Percentiles rank a stretch among this genome's conserved stretches.
These are phyloP conservation scores for Metopia argyrocephala DNA, from an alignment of 2,888 invertebrate genomes.

Conservation along the genomic window DNA sequence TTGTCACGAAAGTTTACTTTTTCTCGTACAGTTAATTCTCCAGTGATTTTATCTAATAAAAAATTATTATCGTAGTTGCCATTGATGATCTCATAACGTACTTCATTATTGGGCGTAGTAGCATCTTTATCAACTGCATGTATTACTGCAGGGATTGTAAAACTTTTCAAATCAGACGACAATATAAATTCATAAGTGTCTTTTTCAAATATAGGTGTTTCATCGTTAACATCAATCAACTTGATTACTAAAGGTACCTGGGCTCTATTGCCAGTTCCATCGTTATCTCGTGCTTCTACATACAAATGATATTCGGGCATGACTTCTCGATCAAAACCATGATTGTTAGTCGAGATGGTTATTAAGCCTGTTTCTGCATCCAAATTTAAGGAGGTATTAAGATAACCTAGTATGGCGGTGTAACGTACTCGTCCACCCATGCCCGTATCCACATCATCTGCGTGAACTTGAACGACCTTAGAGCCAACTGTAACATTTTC, in stretches of 20 bases:
- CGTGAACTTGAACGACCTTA: conserved; percentile 86
- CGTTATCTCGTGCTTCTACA: conserved; percentile 93
- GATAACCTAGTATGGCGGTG: conserved; percentile 86
- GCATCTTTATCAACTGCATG: conserved; percentile 92
- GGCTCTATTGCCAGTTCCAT: conserved; percentile 88
- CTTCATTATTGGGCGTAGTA: conserved; percentile 90
- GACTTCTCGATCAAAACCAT: conserved; percentile 90
- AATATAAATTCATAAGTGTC: conserved; percentile 89
- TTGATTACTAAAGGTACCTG: conserved; percentile 86
- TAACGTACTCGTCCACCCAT: conserved; percentile 88
- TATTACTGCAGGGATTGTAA: conserved; percentile 87
- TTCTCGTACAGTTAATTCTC: conserved; percentile 84
- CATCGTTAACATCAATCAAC: conserved; percentile 90
- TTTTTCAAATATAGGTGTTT: conserved; percentile 90
- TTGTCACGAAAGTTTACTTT: conserved; percentile 75
- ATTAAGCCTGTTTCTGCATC: conserved; percentile 89
- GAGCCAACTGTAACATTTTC: conserved; percentile 90
- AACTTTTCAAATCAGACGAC: conserved; percentile 85
- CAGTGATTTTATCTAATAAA: conserved; percentile 86
- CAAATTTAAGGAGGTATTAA: conserved; percentile 88
- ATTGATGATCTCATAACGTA: conserved; percentile 89
- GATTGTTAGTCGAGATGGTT: conserved; percentile 86
- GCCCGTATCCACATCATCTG: conserved; percentile 89
- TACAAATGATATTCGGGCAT: conserved; percentile 87
- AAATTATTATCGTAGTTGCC: conserved; percentile 88